These are phyloP conservation scores for Romanogobio albipinnatus DNA, from an alignment of 2,113 vertebrate genomes.

Conservation along the genomic window DNA sequence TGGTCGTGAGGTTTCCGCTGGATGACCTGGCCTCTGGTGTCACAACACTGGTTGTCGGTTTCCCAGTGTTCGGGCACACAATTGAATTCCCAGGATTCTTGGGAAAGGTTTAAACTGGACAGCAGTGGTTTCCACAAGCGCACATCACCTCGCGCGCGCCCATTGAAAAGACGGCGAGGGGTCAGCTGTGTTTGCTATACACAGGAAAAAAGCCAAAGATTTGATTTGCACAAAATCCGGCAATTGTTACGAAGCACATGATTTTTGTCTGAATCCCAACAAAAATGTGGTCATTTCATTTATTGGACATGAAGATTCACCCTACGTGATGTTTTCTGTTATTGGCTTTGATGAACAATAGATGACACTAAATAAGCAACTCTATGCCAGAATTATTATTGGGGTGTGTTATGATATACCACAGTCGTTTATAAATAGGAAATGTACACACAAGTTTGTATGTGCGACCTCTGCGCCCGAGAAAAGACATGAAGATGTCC, in stretches of 20 bases:
- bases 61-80: constrained; percentile 69
- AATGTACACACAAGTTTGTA: constrained; percentile 50
- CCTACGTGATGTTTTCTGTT: constrained; percentile 72
- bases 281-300: constrained; percentile 46
- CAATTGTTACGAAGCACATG: constrained; percentile 85
- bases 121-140: constrained; percentile 77
- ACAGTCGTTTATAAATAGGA: constrained; percentile 64
- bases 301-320: constrained; percentile 42
- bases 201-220: constrained; percentile 93
- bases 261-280: constrained; percentile 79
- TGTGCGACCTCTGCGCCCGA: constrained; percentile 46
- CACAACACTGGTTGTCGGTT: constrained; percentile 73
- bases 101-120: constrained; percentile 32
- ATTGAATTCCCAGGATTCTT: constrained; percentile 80
- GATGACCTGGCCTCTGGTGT: constrained; percentile 69
- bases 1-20: constrained; percentile 14
- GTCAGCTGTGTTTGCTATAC: constrained; percentile 89
- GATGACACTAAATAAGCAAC: constrained; percentile 56
- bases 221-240: constrained; percentile 91
- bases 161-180: constrained; percentile 80
- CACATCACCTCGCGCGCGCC: constrained; percentile 76
- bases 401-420: constrained; percentile 58
- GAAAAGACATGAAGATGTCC: constrained; percentile 42
- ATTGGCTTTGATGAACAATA: constrained; percentile 68
- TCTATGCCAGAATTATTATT: constrained; percentile 60